These are phyloP conservation scores for Peromyscus californicus DNA, from an alignment of 2,113 vertebrate species.

Conservation along the genomic window DNA sequence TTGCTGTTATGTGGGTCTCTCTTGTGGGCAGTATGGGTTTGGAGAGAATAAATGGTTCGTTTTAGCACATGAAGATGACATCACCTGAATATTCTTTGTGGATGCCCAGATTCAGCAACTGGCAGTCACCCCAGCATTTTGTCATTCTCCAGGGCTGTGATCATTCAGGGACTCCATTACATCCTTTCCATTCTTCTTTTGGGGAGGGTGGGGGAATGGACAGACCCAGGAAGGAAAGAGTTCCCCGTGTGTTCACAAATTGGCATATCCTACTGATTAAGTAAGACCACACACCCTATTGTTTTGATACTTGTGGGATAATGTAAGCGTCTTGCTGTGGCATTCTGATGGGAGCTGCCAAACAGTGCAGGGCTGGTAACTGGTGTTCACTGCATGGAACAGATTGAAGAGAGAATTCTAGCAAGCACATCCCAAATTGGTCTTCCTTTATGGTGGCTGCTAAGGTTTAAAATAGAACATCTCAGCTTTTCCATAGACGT, in stretches of 20 bases:
- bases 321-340: constrained; percentile 33
- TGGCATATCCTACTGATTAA: constrained; percentile 33
- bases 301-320: constrained; percentile 30
- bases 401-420: constrained; percentile 34
- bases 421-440: constrained; percentile 42
- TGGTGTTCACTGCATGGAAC: constrained; percentile 37
- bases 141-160: background rate
- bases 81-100: background rate
- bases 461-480: constrained; percentile 64
- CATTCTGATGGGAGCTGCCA: constrained; percentile 38
- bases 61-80: background rate
- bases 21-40: too few species aligned
- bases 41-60: background rate
- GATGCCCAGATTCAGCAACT: background rate
- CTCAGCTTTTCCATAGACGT: constrained; percentile 64
- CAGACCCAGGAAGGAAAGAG: background rate
- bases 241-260: background rate
- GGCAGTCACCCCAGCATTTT: background rate
- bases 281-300: constrained; percentile 44
- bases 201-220: background rate
- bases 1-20: background rate
- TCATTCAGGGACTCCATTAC: background rate
- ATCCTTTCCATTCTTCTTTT: background rate
- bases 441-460: constrained; percentile 61
- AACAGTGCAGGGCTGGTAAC: constrained; percentile 7